phyloP scores from a whole-genome alignment of 2,113 vertebrate species.

The Laticauda laticaudata region DNA sequence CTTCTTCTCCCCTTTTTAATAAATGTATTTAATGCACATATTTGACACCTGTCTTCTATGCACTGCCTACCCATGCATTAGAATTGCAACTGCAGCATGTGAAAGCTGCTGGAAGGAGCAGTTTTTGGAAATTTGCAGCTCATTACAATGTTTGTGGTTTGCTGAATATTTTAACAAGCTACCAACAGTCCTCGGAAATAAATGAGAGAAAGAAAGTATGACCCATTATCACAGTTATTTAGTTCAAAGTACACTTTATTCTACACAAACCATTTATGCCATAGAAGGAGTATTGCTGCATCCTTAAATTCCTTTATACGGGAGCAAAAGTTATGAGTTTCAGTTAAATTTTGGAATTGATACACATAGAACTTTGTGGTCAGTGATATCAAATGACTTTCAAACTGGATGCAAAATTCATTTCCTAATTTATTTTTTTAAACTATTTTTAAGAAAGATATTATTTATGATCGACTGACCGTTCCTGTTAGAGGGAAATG shows the following conservation, averaged over 20 bases:
- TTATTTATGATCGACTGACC: neutral
- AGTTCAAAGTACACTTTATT: neutral
- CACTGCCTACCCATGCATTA: neutral
- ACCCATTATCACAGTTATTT: neutral
- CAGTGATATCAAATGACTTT: neutral
- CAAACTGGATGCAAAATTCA: neutral
- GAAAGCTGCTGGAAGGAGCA: neutral
- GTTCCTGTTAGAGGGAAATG: neutral
- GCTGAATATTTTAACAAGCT: slow-evolving; percentile 23
- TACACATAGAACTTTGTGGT: neutral
- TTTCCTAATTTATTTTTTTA: neutral
- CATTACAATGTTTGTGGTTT: slow-evolving; percentile 2
- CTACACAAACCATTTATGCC: neutral
- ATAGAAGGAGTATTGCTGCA: neutral
- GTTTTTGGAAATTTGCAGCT: neutral
- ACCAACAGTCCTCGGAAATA: neutral
- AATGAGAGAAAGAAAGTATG: neutral
- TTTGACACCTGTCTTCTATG: neutral
- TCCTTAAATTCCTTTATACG: neutral
- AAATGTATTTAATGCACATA: neutral
- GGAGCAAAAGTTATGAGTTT: neutral
- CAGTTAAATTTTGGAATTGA: neutral
- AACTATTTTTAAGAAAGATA: neutral
- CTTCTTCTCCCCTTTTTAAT: neutral
- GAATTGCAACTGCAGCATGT: neutral